Evolutionary conservation across 2,888 invertebrate genomes (phyloP), one percentile per base, ranked within the genome.

Genomic region (Acrobasis suavella): DNA sequence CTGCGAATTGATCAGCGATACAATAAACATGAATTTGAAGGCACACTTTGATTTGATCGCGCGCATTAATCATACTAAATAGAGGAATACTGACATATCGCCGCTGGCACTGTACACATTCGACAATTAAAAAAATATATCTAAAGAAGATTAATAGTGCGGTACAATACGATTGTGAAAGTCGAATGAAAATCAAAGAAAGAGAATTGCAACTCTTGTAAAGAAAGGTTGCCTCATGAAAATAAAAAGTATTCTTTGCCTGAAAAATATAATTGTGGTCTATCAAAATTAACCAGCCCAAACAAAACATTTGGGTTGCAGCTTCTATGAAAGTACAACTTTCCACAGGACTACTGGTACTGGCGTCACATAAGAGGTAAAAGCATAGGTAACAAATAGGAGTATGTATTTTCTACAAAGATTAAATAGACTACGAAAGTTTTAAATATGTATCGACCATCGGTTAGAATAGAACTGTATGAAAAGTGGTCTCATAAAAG

Each of bases 11-110:
- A 64, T 64, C 67, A 60, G 56, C 55, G 60, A 65, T 66, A 63
- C 49, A 62, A 60, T 52, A 63, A 64, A 67, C 60, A 64, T 69
- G 66, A 63, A 67, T 65, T 60, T 56, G 9, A 17, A 39, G 55
- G 62, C 58, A 58, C 32, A 51, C 60, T 55, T 62, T 59, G 63
- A 63, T 69, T 64, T 62, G 67, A 66, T 64, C 64, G 61, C 65
- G 50, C 42, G 22, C 66, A 69, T 66, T 67, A 67, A 69, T 69
- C 65, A 69, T 64, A 58, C 42, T 63, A 64, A 64, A 58, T 66
- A 59, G 62, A 64, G 64, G 62, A 38, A 60, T 58, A 65, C 59
- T 56, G 64, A 65, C 60, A 42, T 46, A 37, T 16, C 61, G 65
- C 58, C 39, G 37, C 64, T 37, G 39, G 52, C 58, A 58, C 60